These are phyloP conservation scores for Glossophaga mutica DNA, from an alignment of 2,797 vertebrate genomes.

Conservation along the genomic window DNA sequence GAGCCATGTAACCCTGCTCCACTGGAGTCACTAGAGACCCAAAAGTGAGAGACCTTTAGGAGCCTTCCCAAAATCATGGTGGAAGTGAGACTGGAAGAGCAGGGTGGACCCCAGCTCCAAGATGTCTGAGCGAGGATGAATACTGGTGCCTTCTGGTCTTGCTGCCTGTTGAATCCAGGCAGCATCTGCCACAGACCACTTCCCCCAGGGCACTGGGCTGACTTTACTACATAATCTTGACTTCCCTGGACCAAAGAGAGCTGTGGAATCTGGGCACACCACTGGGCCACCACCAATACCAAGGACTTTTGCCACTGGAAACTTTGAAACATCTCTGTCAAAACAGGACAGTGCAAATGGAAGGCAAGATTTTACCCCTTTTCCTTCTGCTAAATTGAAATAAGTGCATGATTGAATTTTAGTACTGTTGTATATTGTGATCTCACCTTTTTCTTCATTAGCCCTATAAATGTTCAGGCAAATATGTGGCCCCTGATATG, in stretches of 20 bases:
- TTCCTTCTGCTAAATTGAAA: background rate
- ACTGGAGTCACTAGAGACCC: background rate
- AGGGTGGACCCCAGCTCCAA: too few relatives aligned
- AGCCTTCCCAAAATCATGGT: background rate
- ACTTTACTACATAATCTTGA: background rate
- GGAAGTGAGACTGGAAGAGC: accelerated
- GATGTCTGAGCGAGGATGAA: background rate
- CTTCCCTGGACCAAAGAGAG: too few relatives aligned
- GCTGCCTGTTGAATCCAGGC: background rate
- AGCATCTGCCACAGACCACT: background rate
- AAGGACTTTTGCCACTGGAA: background rate
- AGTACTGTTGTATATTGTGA: background rate
- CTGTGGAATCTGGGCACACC: background rate
- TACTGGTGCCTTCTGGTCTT: background rate
- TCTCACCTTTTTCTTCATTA: background rate
- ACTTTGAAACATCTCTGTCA: background rate
- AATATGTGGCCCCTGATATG: background rate
- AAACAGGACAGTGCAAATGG: background rate
- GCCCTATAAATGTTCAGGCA: background rate
- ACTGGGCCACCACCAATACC: background rate
- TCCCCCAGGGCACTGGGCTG: too few relatives aligned
- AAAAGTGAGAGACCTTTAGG: background rate
- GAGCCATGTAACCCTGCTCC: background rate
- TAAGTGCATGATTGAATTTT: background rate
- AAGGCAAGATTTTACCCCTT: background rate